Evolutionary conservation across 1,140 invertebrate genomes (phyloP).

Genomic region (Hypsibius dujardini): DNA sequence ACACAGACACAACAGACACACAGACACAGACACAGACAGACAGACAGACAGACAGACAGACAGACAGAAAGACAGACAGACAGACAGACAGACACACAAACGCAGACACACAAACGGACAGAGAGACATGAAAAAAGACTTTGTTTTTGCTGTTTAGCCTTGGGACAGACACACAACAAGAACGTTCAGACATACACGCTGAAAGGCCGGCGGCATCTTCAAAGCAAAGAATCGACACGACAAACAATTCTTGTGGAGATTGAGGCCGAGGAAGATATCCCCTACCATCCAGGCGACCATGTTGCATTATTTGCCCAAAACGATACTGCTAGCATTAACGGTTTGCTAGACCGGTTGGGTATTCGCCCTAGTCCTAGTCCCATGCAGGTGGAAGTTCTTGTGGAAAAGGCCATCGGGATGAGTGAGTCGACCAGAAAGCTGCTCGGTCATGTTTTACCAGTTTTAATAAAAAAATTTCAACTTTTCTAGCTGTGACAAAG

Average conservation of each 20-base stretch:
- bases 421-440: slow-evolving; percentile 23
- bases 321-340: slow-evolving; percentile 55
- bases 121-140: not conserved
- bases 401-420: slow-evolving; percentile 52
- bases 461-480: slow-evolving; percentile 22
- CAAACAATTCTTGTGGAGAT: slow-evolving; percentile 46
- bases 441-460: not conserved
- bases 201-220: slow-evolving; percentile 36
- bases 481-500: slow-evolving; percentile 49
- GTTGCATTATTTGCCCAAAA: slow-evolving; percentile 76
- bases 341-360: slow-evolving; percentile 50
- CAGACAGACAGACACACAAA: too few species aligned
- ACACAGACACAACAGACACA: too few species aligned
- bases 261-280: slow-evolving; percentile 30
- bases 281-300: slow-evolving; percentile 76
- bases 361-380: slow-evolving; percentile 49
- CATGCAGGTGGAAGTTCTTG: slow-evolving; percentile 62
- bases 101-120: not conserved
- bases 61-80: too few species aligned
- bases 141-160: slow-evolving; percentile 29
- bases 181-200: slow-evolving; percentile 46
- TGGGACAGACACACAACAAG: slow-evolving; percentile 42
- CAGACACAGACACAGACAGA: too few species aligned
- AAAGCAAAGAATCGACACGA: slow-evolving; percentile 33
- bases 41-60: too few species aligned